Evolutionary conservation across 2,888 invertebrate species (phyloP).

Genomic region (Suillia variegata): DNA sequence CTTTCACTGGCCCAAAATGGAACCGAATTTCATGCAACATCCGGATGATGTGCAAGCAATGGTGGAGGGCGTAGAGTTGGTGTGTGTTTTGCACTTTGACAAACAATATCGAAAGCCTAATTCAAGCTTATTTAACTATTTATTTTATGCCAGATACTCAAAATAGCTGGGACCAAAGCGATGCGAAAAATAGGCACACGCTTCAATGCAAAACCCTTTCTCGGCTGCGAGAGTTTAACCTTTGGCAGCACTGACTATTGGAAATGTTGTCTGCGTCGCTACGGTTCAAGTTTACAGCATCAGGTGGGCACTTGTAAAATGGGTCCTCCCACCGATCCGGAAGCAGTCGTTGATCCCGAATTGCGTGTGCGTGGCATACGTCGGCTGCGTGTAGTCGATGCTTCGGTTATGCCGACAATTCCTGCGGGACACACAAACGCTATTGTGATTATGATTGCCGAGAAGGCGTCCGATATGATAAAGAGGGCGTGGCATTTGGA

Average conservation of each 20-base stretch:
- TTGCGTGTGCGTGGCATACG: conserved; percentile 65
- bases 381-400: conserved; percentile 65
- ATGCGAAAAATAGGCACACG: conserved; percentile 65
- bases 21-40: conserved; percentile 81
- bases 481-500: conserved; percentile 61
- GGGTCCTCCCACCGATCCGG: conserved; percentile 66
- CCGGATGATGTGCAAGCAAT: conserved; percentile 74
- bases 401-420: conserved; percentile 67
- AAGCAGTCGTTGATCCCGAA: conserved; percentile 69
- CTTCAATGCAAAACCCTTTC: conserved; percentile 67
- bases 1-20: conserved; percentile 75
- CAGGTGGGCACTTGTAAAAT: conserved; percentile 74
- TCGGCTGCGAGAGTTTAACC: conserved; percentile 68
- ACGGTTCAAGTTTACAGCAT: conserved; percentile 75
- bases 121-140: background rate
- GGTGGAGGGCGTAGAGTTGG: conserved; percentile 76
- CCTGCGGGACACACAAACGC: conserved; percentile 67
- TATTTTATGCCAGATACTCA: conserved; percentile 64
- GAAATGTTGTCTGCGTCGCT: conserved; percentile 73
- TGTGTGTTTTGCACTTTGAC: conserved; percentile 57
- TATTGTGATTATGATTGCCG: conserved; percentile 67
- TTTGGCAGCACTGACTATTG: conserved; percentile 75
- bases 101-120: too few species aligned
- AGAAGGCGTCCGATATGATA: conserved; percentile 67
- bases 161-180: conserved; percentile 63